Evolutionary conservation across 2,888 invertebrate genomes (phyloP).

Genomic region (Nowickia ferox): DNA sequence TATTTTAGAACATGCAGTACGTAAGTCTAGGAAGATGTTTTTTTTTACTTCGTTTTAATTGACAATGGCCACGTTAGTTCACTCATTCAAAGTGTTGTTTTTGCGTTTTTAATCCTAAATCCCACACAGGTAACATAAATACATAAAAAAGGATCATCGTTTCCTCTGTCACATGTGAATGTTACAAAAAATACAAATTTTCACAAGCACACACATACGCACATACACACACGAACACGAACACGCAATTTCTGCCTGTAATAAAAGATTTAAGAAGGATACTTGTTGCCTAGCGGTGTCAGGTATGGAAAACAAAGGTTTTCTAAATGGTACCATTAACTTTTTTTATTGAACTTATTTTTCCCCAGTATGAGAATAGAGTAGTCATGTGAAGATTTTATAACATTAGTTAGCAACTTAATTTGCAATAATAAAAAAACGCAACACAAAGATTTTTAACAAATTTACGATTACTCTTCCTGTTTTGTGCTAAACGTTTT

Average conservation of each 20-base stretch:
- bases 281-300: background rate
- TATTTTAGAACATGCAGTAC: constrained; percentile 36
- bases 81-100: background rate
- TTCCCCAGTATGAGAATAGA: no score
- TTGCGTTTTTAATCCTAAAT: background rate
- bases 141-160: constrained; percentile 18
- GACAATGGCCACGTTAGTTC: background rate
- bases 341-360: no score
- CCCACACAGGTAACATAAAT: background rate
- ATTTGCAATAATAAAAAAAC: no score
- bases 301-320: background rate
- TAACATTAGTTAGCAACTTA: no score
- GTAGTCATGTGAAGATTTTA: no score
- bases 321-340: background rate
- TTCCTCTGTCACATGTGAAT: background rate
- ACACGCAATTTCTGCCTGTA: background rate
- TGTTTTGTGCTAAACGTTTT: no score
- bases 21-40: background rate
- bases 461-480: no score
- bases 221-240: background rate
- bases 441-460: no score
- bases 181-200: background rate
- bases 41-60: constrained; percentile 11
- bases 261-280: constrained; percentile 5
- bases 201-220: background rate